Conservation (phyloP, 2,888 invertebrate genomes). For the Sisyra terminalis region DNA sequence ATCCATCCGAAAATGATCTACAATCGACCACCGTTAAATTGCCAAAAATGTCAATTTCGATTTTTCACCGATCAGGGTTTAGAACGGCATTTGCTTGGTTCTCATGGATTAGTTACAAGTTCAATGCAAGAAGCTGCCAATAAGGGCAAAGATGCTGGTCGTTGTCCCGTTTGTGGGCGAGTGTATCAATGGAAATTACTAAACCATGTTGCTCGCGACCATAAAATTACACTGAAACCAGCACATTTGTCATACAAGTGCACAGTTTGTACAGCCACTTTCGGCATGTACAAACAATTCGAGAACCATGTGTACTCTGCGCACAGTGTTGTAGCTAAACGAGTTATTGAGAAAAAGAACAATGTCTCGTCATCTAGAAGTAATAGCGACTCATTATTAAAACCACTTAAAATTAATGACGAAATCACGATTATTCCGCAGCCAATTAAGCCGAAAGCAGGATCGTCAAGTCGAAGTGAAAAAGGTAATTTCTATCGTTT, state of each 20-base stretch:
- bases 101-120: slow-evolving; percentile 87
- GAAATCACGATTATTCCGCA: slow-evolving; percentile 83
- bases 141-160: slow-evolving; percentile 83
- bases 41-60: slow-evolving; percentile 89
- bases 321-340: slow-evolving; percentile 78
- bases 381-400: slow-evolving; percentile 46
- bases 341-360: slow-evolving; percentile 66
- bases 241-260: slow-evolving; percentile 90
- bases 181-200: slow-evolving; percentile 88
- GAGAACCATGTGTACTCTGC: slow-evolving; percentile 89
- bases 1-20: slow-evolving; percentile 94
- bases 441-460: slow-evolving; percentile 36
- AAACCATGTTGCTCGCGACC: slow-evolving; percentile 83
- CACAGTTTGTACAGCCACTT: slow-evolving; percentile 87
- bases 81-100: slow-evolving; percentile 85
- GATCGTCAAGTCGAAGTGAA: slow-evolving; percentile 4
- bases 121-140: slow-evolving; percentile 94
- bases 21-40: slow-evolving; percentile 84
- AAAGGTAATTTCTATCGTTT: slow-evolving; percentile 2
- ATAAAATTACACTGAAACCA: slow-evolving; percentile 80
- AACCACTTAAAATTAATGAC: slow-evolving; percentile 74
- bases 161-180: slow-evolving; percentile 89
- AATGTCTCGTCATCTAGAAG: slow-evolving; percentile 18
- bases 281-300: slow-evolving; percentile 89
- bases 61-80: slow-evolving; percentile 96